Evolutionary conservation across 1,140 invertebrate genomes (phyloP), one percentile per base, ranked within the genome.

Genomic region (Drosophila repletoides): DNA sequence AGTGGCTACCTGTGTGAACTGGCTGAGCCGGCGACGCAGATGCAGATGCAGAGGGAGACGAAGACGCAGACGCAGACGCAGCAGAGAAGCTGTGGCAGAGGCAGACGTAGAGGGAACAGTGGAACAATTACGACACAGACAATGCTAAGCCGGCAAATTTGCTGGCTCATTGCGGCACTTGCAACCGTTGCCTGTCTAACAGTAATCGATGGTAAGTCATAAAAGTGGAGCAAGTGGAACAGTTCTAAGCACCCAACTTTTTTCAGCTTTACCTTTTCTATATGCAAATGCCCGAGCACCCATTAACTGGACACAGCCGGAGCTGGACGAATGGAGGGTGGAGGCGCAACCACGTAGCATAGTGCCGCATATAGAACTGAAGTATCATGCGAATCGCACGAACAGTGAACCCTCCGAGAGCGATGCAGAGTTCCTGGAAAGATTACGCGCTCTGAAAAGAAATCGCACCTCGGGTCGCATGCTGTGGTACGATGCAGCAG

Each of bases 401-500:
- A 92, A 92, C 61, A 91, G 91, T 38, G 74, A 92, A 14, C 91
- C 92, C 6, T 41, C 53, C 0, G 79, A 86, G 1, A 80, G 90
- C 49, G 92, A 93, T 73, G 92, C 91, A 3, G 92, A 92, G 68
- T 86, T 92, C n/a, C 87, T 93, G 7, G 90, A 91, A 26, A 90
- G 92, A 5, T 88, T 93, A 87, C 76, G 90, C 0, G 84, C 88
- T 0, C 65, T 92, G 7, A 92, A 91, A 58, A 45, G 66, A 1
- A 88, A 89, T 21, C 65, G 58, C 1, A 93, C 93, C 92, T 56
- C 34, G 3, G 64, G 93, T 0, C 91, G 94, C 9, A 92, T 95
- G 74, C 75, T 96, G 12, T 95, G 94, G 94, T 94, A 93, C 28
- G 91, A 94, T 68, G 93, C 95, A 58, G 92, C 91, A n/a, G 92